Percentiles rank a stretch among this genome's conserved stretches.
phyloP scores from a whole-genome alignment of 2,888 invertebrate species.

The Unio pictorum region DNA sequence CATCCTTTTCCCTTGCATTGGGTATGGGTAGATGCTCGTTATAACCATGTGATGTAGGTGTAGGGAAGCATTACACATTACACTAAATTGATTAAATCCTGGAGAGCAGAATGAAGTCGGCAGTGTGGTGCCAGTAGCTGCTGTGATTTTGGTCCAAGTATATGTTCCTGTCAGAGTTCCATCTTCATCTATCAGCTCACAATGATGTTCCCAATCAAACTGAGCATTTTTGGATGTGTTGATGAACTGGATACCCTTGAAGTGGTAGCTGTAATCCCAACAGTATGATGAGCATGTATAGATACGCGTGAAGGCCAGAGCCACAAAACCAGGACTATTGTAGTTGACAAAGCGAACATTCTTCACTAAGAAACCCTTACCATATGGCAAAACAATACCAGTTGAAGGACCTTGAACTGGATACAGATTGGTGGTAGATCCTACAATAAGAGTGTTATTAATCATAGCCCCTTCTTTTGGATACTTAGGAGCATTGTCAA shows the following conservation, averaged over 20 bases:
- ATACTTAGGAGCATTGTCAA: conserved; percentile 23
- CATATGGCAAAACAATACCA: conserved; percentile 58
- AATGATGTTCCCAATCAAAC: conserved; percentile 49
- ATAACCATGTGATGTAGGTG: conserved; percentile 51
- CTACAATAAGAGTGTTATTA: conserved; percentile 48
- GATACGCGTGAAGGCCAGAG: conserved; percentile 45
- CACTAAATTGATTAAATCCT: neutral
- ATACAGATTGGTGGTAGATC: conserved; percentile 25
- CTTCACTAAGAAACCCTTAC: conserved; percentile 45
- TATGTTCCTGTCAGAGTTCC: conserved; percentile 50
- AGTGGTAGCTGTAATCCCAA: conserved; percentile 55
- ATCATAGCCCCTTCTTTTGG: conserved; percentile 44
- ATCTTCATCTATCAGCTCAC: conserved; percentile 56
- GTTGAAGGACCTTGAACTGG: conserved; percentile 24
- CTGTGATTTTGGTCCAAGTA: conserved; percentile 6
- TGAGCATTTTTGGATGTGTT: conserved; percentile 48
- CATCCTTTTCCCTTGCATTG: conserved; percentile 43
- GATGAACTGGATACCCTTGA: conserved; percentile 31
- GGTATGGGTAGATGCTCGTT: conserved; percentile 46
- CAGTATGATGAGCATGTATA: conserved; percentile 45
- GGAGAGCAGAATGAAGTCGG: conserved; percentile 1
- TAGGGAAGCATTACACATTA: conserved; percentile 38
- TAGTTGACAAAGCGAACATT: conserved; percentile 40
- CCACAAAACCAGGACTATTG: conserved; percentile 24
- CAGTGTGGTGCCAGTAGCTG: neutral